Percentiles rank a stretch among this genome's conserved stretches.
Conservation (phyloP, 2,113 vertebrate species). For the Acrocephalus arundinaceus region DNA sequence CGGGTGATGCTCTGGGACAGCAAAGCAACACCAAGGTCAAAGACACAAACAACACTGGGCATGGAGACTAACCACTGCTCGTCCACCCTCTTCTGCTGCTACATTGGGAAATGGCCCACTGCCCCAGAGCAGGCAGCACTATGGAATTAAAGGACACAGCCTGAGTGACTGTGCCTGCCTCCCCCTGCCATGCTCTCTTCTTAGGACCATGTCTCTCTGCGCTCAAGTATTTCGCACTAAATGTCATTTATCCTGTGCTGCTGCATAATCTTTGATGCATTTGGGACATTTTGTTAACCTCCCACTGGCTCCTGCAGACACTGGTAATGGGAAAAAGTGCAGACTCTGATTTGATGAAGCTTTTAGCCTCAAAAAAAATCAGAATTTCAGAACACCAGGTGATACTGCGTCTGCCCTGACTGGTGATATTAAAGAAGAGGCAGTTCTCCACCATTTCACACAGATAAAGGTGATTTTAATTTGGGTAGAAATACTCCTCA, state of each 20-base stretch:
- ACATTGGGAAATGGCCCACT: neutral
- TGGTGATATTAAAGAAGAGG: neutral
- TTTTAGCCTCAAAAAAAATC: neutral
- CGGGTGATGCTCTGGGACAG: slow-evolving; percentile 88
- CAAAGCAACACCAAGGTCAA: neutral
- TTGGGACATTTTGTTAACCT: neutral
- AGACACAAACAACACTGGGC: neutral
- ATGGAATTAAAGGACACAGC: neutral
- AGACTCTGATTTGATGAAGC: neutral
- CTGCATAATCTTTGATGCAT: neutral
- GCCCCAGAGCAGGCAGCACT: neutral
- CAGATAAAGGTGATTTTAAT: neutral
- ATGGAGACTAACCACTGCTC: neutral
- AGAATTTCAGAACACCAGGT: neutral
- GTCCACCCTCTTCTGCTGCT: neutral
- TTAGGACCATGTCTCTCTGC: neutral
- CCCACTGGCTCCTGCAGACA: neutral
- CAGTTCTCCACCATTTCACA: neutral
- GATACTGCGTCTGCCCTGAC: neutral
- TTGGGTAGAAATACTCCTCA: neutral
- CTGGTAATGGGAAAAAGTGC: neutral
- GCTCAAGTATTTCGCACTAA: neutral
- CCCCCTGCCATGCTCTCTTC: neutral
- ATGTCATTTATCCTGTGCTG: neutral
- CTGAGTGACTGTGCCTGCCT: neutral